Evolutionary conservation across 2,797 vertebrate genomes (phyloP), one percentile per base, ranked within the genome.

Genomic region (Graptemys geographica): DNA sequence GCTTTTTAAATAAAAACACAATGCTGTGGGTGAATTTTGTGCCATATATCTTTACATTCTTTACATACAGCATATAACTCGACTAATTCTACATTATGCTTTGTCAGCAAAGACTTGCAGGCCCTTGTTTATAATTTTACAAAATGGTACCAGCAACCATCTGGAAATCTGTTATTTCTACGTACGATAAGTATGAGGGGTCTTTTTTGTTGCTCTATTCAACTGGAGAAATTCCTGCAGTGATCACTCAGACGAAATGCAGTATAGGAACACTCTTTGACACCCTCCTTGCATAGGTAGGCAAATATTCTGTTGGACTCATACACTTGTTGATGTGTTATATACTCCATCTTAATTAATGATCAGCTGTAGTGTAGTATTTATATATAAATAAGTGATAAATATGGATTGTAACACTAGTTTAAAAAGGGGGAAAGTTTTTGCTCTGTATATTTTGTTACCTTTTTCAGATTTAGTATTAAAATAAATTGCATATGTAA

Each of bases 391-490:
- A 91, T 94, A 84, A 92, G 90, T 91, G 97, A 93, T 90, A 92
- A 88, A 84, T 21, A 44, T 95, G 98, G 98, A 98, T 98, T 98
- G 98, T 98, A 98, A 90, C 97, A 92, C 93, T 98, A 98, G 98
- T 94, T 97, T 94, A 92, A 98, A 98, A 98, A 98, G 99, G 98
- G 98, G 98, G 97, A 98, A 98, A 95, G 96, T 98, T 98, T 98
- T 98, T 98, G 97, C 98, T 99, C 98, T 99, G 99, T 99, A 99
- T 99, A 99, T 99, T 99, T 99, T 99, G 98, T 98, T 98, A 98
- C 98, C 98, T 98, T 98, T 98, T 98, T 97, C 98, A 98, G 98
- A 98, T 98, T 97, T 97, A 98, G 98, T 98, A 97, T 98, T 96
- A 97, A 98, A 98, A 88, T 19, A 96, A 98, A 98, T 98, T 97